A percentile compares a stretch with the other conserved stretches of the same genome.
phyloP scores from a whole-genome alignment of 2,888 invertebrate genomes.

The Colostygia pectinataria region DNA sequence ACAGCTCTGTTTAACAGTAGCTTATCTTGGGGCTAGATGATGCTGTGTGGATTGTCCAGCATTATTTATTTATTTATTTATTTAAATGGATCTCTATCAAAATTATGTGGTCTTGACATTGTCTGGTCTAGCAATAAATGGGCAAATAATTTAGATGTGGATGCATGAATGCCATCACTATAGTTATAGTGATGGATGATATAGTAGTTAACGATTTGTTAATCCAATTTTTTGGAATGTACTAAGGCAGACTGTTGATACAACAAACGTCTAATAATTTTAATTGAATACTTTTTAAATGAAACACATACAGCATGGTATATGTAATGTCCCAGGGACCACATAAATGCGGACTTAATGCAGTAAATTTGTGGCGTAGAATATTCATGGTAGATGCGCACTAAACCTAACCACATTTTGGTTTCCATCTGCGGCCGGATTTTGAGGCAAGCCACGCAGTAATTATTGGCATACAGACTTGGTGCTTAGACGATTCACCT shows the following conservation, averaged over 20 bases:
- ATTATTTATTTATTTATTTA: too few relatives aligned
- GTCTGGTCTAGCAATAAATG: constrained; percentile 5
- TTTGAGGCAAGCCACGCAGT: constrained; percentile 23
- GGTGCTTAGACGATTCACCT: not conserved
- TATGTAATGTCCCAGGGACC: not conserved
- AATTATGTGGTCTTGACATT: constrained; percentile 13
- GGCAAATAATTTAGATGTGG: constrained; percentile 5
- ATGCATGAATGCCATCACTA: too few relatives aligned
- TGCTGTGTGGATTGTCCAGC: too few relatives aligned
- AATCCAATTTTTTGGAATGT: not conserved
- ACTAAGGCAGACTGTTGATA: too few relatives aligned
- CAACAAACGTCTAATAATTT: too few relatives aligned
- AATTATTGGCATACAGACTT: constrained; percentile 26
- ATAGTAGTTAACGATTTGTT: too few relatives aligned
- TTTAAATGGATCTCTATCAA: constrained; percentile 43
- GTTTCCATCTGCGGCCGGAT: constrained; percentile 26
- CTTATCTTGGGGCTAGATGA: too few relatives aligned
- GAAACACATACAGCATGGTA: not conserved
- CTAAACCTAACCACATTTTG: constrained; percentile 28
- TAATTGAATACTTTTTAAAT: too few relatives aligned
- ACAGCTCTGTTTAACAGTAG: too few relatives aligned
- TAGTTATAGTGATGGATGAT: not conserved
- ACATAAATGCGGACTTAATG: constrained; percentile 5
- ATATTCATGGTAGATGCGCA: constrained; percentile 29
- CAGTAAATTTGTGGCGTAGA: constrained; percentile 8